Evolutionary conservation across 2,888 invertebrate species (phyloP).

Genomic region (Syritta pipiens): DNA sequence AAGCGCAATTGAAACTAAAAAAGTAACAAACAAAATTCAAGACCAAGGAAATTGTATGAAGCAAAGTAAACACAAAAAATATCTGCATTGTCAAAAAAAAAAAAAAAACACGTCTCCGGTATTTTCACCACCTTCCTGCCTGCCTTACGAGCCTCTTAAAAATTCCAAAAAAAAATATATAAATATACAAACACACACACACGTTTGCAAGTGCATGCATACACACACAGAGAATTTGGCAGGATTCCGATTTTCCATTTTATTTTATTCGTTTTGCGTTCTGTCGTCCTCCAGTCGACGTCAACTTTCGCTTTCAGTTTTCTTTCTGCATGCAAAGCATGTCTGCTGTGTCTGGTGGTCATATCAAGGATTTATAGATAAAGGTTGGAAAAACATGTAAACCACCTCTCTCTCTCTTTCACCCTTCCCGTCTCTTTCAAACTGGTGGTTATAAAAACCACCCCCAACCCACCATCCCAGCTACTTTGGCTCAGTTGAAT

Average conservation of each 20-base stretch:
- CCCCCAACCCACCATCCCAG: background rate
- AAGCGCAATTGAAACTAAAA: background rate
- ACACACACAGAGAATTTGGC: background rate
- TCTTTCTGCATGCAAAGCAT: slow-evolving; percentile 48
- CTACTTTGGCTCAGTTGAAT: slow-evolving; percentile 41
- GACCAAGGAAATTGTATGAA: slow-evolving; percentile 2
- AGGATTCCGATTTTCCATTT: slow-evolving; percentile 4
- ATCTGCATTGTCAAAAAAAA: slow-evolving; percentile 21
- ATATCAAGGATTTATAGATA: slow-evolving; percentile 53
- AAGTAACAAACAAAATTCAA: background rate
- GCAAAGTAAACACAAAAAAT: background rate
- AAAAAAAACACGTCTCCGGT: slow-evolving; percentile 11
- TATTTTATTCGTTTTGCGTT: slow-evolving; percentile 9
- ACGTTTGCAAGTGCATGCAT: slow-evolving; percentile 2
- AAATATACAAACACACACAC: background rate
- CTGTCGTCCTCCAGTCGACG: slow-evolving; percentile 3
- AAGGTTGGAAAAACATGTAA: slow-evolving; percentile 7
- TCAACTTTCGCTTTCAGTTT: slow-evolving; percentile 51
- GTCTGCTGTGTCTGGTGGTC: slow-evolving; percentile 51
- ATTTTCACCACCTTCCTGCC: background rate
- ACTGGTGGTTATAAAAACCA: background rate
- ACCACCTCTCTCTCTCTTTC: background rate
- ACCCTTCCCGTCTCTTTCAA: background rate
- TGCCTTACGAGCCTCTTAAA: background rate
- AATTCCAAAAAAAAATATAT: background rate